Evolutionary conservation across 2,113 vertebrate species (phyloP), one percentile per base, ranked within the genome.

Genomic region (Neogale vison): DNA sequence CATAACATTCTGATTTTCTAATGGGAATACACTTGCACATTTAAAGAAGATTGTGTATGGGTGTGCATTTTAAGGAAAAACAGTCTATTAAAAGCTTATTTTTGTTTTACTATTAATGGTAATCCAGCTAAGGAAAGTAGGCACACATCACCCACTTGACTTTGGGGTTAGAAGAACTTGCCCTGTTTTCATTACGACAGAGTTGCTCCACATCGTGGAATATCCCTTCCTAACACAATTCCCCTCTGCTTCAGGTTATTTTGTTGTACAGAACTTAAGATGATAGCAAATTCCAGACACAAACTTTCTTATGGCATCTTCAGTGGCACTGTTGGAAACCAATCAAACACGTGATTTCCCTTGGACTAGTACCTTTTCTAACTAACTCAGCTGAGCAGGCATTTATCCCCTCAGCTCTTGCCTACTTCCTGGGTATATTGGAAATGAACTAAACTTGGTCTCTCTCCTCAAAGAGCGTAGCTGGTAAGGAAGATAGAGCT

Each of bases 61-160:
- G 5, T 92, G 9, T 92, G 63, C 71, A 81, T 87, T 83, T 85
- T 91, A 94, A 97, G 82, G 79, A 86, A 97, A 95, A 95, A 59
- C 71, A 91, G 81, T 89, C 42, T 97, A 74, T 42, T 69, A 17
- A 91, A 96, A 21, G 13, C 65, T 97, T 94, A 61, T 85, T 96
- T 97, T 93, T 93, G 77, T 92, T 96, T 80, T 55, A 93, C 72
- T 95, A 23, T 87, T 96, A 93, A 47, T 65, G 63, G 13, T 42
- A 90, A 92, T 87, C 29, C 34, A 88, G 1, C 52, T 59, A 57
- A 31, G 45, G 61, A 50, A 50, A 76, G 69, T 71, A 85, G 61
- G 20, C 29, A 72, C 36, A 81, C 20, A 72, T 77, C 34, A 80
- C 21, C 50, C 20, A 26, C n/a, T 94, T 96, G 50, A 94, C 81